phyloP scores from a whole-genome alignment of 2,888 invertebrate genomes.

The Caradrina kadenii region DNA sequence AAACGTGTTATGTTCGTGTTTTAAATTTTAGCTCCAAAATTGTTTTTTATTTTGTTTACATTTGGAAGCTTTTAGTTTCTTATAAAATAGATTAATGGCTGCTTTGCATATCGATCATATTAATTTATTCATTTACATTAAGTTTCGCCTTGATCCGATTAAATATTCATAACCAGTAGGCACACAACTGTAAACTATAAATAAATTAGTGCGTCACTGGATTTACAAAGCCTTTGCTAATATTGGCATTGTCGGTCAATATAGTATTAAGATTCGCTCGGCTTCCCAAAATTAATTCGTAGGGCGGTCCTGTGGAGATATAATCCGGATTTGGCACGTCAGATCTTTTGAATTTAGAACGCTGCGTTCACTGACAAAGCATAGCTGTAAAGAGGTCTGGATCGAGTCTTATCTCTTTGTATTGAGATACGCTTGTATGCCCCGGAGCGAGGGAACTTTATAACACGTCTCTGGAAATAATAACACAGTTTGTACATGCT shows the following conservation, averaged over 20 bases:
- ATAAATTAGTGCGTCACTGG: constrained; percentile 2
- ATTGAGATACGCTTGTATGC: constrained; percentile 30
- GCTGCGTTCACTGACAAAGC: constrained; percentile 20
- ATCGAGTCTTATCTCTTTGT: constrained; percentile 24
- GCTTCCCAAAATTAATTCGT: constrained; percentile 30
- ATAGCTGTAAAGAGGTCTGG: constrained; percentile 7
- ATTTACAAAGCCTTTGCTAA: constrained; percentile 17
- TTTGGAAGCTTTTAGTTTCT: constrained; percentile 1
- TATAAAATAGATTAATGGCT: background rate
- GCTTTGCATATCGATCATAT: constrained; percentile 3
- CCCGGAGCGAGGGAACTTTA: constrained; percentile 20
- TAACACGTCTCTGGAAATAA: constrained; percentile 19
- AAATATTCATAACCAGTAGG: constrained; percentile 31
- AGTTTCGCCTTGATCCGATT: constrained; percentile 25
- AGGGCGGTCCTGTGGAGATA: background rate
- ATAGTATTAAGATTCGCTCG: constrained; percentile 5
- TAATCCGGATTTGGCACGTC: constrained; percentile 29
- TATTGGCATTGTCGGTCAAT: constrained; percentile 11
- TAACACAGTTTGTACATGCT: background rate
- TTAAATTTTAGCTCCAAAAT: background rate
- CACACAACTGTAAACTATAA: constrained; percentile 9
- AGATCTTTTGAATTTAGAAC: constrained; percentile 23
- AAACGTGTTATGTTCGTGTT: background rate
- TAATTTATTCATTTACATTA: constrained; percentile 37
- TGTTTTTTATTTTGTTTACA: background rate